phyloP scores from a whole-genome alignment of 2,888 invertebrate species.

The Smittia sp. region DNA sequence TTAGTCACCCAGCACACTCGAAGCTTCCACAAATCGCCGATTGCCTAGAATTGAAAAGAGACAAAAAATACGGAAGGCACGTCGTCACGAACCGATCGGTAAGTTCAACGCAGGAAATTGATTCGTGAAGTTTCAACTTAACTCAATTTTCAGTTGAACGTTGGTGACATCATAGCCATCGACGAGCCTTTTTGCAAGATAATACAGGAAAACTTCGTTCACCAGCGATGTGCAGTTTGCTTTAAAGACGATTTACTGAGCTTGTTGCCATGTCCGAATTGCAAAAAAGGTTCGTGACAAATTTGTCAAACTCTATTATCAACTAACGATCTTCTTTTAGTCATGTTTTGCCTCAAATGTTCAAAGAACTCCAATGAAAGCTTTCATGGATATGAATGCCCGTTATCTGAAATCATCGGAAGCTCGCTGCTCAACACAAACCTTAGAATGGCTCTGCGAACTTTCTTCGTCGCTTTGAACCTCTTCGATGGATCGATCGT shows the following conservation, averaged over 20 bases:
- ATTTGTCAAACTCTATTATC: neutral
- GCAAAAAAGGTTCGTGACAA: neutral
- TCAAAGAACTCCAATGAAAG: conserved; percentile 57
- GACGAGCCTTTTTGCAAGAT: conserved; percentile 72
- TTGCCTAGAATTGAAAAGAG: conserved; percentile 61
- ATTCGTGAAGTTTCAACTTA: too few relatives aligned
- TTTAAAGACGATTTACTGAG: conserved; percentile 50
- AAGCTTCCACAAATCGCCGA: conserved; percentile 63
- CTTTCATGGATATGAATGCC: conserved; percentile 77
- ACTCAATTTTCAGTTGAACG: too few relatives aligned
- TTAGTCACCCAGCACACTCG: conserved; percentile 43
- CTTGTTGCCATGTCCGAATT: conserved; percentile 43
- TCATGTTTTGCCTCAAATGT: conserved; percentile 50
- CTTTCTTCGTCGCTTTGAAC: conserved; percentile 55
- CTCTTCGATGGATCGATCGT: conserved; percentile 47
- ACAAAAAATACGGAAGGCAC: conserved; percentile 65
- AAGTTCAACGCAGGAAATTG: too few relatives aligned
- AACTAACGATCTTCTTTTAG: neutral
- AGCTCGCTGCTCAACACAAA: neutral
- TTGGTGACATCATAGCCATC: conserved; percentile 72
- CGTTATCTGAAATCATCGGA: conserved; percentile 58
- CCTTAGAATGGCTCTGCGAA: conserved; percentile 43
- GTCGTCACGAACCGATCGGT: conserved; percentile 65
- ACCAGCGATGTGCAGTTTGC: conserved; percentile 51
- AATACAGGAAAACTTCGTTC: conserved; percentile 51